Evolutionary conservation across 2,888 invertebrate species (phyloP).

Genomic region (Ennomos fuscantarius): DNA sequence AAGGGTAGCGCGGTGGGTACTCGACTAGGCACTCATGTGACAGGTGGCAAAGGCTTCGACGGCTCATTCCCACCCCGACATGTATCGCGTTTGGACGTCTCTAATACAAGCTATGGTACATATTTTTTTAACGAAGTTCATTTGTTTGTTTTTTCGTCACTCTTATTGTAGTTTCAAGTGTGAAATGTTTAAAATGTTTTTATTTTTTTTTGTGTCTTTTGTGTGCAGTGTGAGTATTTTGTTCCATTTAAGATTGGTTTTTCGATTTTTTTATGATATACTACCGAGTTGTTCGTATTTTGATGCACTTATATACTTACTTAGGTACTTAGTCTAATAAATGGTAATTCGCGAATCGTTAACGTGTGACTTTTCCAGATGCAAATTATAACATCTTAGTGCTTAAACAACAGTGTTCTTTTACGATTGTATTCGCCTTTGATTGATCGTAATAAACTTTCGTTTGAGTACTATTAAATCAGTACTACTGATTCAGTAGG

Average conservation of each 20-base stretch:
- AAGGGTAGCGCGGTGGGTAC: slow-evolving; percentile 19
- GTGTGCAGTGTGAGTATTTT: slow-evolving; percentile 23
- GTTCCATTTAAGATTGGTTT: background rate
- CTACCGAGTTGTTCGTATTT: slow-evolving; percentile 26
- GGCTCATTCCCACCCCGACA: slow-evolving; percentile 66
- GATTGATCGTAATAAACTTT: too few relatives aligned
- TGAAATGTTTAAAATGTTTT: background rate
- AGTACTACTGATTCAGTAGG: too few relatives aligned
- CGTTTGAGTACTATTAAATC: too few relatives aligned
- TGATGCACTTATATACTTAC: too few relatives aligned
- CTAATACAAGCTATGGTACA: background rate
- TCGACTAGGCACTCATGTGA: slow-evolving; percentile 10
- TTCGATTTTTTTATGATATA: slow-evolving; percentile 1
- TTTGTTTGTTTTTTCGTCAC: background rate
- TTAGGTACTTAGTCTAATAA: too few relatives aligned
- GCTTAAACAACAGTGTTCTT: too few relatives aligned
- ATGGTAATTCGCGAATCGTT: too few relatives aligned
- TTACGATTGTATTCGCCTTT: too few relatives aligned
- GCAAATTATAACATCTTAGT: too few relatives aligned
- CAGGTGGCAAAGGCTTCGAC: slow-evolving; percentile 43
- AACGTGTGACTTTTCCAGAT: too few relatives aligned
- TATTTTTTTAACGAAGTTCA: background rate
- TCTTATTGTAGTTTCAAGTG: slow-evolving; percentile 7
- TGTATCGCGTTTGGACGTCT: slow-evolving; percentile 60
- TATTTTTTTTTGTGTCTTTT: slow-evolving; percentile 5